These are phyloP conservation scores for Dicranocentrus wangi DNA, from an alignment of 2,888 invertebrate species.

Conservation along the genomic window DNA sequence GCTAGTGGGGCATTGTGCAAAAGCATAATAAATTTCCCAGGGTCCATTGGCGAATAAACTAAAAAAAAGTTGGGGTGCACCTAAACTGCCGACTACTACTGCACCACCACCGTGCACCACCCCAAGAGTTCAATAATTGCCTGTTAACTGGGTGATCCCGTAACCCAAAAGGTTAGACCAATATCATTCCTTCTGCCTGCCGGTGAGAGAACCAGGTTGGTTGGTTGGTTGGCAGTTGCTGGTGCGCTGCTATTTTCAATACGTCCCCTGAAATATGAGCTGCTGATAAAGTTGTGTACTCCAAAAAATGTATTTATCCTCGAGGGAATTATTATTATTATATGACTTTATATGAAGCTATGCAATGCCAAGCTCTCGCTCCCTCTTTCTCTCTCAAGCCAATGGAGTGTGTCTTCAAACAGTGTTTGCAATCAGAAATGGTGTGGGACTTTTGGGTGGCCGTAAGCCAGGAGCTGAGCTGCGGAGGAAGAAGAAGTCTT, in stretches of 20 bases:
- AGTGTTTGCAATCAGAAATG: conserved; percentile 12
- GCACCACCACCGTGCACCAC: too few species aligned
- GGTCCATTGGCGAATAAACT: too few species aligned
- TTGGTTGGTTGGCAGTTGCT: background rate
- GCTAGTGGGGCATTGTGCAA: background rate
- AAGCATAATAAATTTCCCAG: too few species aligned
- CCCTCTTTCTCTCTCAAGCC: conserved; percentile 6
- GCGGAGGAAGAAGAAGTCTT: too few species aligned
- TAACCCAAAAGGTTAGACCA: conserved; percentile 46
- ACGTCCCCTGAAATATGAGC: conserved; percentile 46
- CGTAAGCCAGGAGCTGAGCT: too few species aligned
- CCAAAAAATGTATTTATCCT: conserved; percentile 18
- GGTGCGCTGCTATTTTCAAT: conserved; percentile 46
- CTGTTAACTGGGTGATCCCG: conserved; percentile 36
- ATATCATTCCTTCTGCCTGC: too few species aligned
- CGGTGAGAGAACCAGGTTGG: too few species aligned
- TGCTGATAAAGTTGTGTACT: conserved; percentile 30
- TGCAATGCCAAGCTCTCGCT: conserved; percentile 6
- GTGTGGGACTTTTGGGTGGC: too few species aligned
- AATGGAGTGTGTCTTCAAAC: conserved; percentile 33
- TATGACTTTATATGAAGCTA: too few species aligned
- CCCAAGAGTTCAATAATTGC: conserved; percentile 47
- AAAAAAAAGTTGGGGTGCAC: background rate
- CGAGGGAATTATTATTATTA: background rate
- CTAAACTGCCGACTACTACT: too few species aligned